These are phyloP conservation scores for Hylyphantes graminicola DNA, from an alignment of 1,140 invertebrate species.

Conservation along the genomic window DNA sequence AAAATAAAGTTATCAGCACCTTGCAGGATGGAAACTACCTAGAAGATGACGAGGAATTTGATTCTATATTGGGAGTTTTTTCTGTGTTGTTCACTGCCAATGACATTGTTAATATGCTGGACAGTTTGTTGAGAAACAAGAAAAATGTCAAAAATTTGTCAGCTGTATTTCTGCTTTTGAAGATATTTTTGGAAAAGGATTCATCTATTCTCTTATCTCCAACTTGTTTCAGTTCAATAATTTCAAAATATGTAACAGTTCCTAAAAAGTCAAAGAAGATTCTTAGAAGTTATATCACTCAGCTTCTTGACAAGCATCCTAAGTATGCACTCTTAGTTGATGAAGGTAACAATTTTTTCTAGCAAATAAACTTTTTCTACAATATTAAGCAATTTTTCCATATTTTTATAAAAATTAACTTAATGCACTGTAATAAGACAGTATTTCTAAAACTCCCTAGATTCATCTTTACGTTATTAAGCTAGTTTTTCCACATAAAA, in stretches of 20 bases:
- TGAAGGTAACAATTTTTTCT: constrained; percentile 18
- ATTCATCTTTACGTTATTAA: too few species aligned
- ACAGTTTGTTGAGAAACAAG: neutral
- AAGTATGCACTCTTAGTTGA: constrained; percentile 2
- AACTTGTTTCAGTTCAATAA: constrained; percentile 10
- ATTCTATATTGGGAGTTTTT: constrained; percentile 19
- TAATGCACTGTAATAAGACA: neutral
- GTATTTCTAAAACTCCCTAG: too few species aligned
- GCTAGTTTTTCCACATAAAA: too few species aligned
- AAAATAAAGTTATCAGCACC: constrained; percentile 25
- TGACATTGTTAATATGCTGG: constrained; percentile 2
- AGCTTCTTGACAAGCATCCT: constrained; percentile 25
- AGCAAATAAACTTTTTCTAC: neutral
- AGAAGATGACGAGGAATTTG: neutral
- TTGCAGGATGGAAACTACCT: neutral
- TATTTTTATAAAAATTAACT: neutral
- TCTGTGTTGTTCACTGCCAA: neutral
- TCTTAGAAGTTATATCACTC: neutral
- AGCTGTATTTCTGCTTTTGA: constrained; percentile 10
- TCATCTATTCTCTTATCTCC: constrained; percentile 5
- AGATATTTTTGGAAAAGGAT: constrained; percentile 12
- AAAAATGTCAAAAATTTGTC: neutral
- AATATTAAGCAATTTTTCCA: neutral
- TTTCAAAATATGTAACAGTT: constrained; percentile 1
- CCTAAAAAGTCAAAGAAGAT: constrained; percentile 20